Evolutionary conservation across 2,797 vertebrate species (phyloP).

Genomic region (Sebastes cheni): DNA sequence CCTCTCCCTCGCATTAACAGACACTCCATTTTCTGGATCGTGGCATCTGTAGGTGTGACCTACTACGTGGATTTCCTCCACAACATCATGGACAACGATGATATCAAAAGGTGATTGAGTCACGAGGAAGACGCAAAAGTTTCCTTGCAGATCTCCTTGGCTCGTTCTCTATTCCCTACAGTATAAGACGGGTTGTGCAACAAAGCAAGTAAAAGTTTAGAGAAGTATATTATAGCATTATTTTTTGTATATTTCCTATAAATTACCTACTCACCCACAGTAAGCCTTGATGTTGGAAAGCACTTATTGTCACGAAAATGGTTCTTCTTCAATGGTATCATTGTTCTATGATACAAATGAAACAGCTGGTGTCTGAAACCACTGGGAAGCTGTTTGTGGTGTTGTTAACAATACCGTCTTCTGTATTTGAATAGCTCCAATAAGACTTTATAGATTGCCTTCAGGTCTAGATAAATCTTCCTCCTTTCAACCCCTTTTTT

Average conservation of each 20-base stretch:
- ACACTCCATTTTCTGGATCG: constrained; percentile 95
- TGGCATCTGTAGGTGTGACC: constrained; percentile 88
- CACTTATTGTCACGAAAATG: not conserved
- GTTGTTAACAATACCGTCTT: not conserved
- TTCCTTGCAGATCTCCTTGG: not conserved
- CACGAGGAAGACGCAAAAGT: not conserved
- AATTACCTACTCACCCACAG: accelerated
- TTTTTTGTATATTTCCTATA: not conserved
- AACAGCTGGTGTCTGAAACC: not conserved
- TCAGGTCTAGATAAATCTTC: not conserved
- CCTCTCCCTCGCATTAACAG: constrained; percentile 89
- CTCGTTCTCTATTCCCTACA: not conserved
- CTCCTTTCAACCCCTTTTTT: not conserved
- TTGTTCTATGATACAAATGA: not conserved
- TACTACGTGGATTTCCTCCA: constrained; percentile 93
- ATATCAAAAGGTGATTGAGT: constrained; percentile 86
- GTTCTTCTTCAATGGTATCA: not conserved
- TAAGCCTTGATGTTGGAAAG: not conserved
- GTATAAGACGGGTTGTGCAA: not conserved
- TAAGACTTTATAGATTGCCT: not conserved
- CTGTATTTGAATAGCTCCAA: not conserved
- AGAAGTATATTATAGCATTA: not conserved
- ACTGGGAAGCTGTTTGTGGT: not conserved
- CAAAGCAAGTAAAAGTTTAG: not conserved
- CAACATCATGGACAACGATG: constrained; percentile 83